Percentiles rank a stretch among this genome's conserved stretches.
These are phyloP conservation scores for Lepetodrilus schrolli DNA, from an alignment of 2,888 invertebrate species.

Conservation along the genomic window DNA sequence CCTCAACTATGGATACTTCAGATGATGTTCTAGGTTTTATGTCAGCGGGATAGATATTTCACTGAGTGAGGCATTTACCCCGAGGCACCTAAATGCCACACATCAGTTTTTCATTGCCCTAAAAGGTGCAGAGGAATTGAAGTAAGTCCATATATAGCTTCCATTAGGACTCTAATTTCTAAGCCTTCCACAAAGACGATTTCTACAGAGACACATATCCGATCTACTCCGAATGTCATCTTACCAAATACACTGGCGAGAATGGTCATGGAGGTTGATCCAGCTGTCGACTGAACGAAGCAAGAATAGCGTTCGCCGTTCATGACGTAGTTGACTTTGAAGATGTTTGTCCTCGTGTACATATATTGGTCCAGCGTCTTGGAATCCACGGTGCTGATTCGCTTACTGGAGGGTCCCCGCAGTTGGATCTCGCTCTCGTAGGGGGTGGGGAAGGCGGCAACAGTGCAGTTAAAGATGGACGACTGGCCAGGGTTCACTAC, in stretches of 20 bases:
- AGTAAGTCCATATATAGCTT: too few relatives aligned
- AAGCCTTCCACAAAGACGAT: too few relatives aligned
- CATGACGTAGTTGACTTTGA: conserved; percentile 53
- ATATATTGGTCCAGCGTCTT: conserved; percentile 48
- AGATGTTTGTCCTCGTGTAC: conserved; percentile 58
- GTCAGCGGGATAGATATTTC: too few relatives aligned
- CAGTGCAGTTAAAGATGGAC: conserved; percentile 66
- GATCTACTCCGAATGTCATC: too few relatives aligned
- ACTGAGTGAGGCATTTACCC: too few relatives aligned
- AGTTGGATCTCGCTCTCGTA: conserved; percentile 55
- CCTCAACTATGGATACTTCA: too few relatives aligned
- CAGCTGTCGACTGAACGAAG: conserved; percentile 57
- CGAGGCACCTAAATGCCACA: too few relatives aligned
- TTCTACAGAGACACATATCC: too few relatives aligned
- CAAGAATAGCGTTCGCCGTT: conserved; percentile 62
- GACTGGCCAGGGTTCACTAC: conserved; percentile 64
- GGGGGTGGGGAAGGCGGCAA: conserved; percentile 64
- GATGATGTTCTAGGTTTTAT: too few relatives aligned
- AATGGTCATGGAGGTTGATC: conserved; percentile 55
- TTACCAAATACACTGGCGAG: conserved; percentile 60
- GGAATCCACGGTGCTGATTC: conserved; percentile 52
- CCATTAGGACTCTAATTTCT: too few relatives aligned
- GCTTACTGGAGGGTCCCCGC: conserved; percentile 49
- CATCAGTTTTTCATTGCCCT: too few relatives aligned
- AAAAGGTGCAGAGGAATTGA: too few relatives aligned